Evolutionary conservation across 2,888 invertebrate species (phyloP).

Genomic region (Harpagoxenus sublaevis): DNA sequence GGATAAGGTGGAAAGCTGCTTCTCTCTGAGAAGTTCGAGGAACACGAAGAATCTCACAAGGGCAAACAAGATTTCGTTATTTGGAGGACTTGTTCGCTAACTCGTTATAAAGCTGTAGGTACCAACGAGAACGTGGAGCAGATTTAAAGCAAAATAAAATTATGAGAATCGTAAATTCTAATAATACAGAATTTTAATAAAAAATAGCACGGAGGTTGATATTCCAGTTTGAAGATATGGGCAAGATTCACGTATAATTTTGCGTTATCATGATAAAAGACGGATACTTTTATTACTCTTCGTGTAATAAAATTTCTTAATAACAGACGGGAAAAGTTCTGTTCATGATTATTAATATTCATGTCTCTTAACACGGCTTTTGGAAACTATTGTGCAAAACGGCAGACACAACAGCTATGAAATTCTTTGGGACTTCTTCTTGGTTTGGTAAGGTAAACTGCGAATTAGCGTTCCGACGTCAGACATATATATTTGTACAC

Average conservation of each 20-base stretch:
- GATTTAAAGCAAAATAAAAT: background rate
- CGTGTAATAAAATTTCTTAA: background rate
- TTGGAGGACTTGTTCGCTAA: background rate
- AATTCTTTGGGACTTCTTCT: background rate
- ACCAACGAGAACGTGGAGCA: background rate
- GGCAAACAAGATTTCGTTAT: slow-evolving; percentile 22
- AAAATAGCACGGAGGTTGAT: background rate
- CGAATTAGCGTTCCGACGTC: background rate
- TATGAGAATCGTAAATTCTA: background rate
- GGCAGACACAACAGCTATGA: background rate
- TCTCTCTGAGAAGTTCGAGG: slow-evolving; percentile 1
- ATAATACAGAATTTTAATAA: background rate
- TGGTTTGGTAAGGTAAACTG: slow-evolving; percentile 2
- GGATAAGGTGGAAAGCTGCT: slow-evolving; percentile 64
- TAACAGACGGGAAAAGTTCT: background rate
- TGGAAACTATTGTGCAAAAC: background rate
- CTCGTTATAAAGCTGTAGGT: background rate
- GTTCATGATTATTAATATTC: slow-evolving; percentile 16
- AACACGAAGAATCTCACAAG: slow-evolving; percentile 18
- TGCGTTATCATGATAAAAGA: background rate
- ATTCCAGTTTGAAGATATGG: background rate
- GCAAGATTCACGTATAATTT: background rate
- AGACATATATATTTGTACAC: background rate
- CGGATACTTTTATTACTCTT: background rate
- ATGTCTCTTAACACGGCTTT: background rate